Evolutionary conservation across 30 jellyfish, hydroid and myxozoan species (phyloP).

Genomic region (Phacellophora camtschatica): DNA sequence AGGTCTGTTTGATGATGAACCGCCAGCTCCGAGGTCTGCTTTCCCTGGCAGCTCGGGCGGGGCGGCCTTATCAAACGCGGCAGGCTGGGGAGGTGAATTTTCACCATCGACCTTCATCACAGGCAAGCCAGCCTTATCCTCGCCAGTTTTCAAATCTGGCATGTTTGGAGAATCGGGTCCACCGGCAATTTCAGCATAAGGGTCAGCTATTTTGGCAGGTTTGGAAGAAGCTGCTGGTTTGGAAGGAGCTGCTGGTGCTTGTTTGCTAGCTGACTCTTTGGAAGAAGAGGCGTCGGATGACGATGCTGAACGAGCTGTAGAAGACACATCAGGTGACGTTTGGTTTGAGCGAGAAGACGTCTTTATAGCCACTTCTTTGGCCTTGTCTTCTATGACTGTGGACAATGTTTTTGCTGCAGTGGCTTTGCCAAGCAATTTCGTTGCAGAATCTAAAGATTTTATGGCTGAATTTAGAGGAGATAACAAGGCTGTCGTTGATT

Average conservation of each 20-base stretch:
- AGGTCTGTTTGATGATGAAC: conserved; percentile 35
- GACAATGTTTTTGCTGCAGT: conserved; percentile 2
- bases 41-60: conserved; percentile 1
- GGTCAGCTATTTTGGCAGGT: conserved; percentile 53
- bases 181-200: conserved; percentile 97
- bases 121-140: conserved; percentile 67
- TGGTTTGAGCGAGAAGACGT: neutral
- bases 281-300: neutral
- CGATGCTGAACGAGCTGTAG: conserved; percentile 51
- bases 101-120: conserved; percentile 69
- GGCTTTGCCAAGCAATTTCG: conserved; percentile 54
- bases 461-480: conserved; percentile 56
- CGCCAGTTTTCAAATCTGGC: conserved; percentile 88
- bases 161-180: conserved; percentile 98
- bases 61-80: conserved; percentile 24
- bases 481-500: conserved; percentile 30
- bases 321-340: conserved; percentile 19
- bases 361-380: neutral
- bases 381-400: neutral
- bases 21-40: neutral
- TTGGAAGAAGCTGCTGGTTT: neutral
- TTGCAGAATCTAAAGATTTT: conserved; percentile 58
- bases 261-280: neutral
- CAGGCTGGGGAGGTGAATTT: conserved; percentile 42
- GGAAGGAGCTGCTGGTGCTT: conserved; percentile 39